Evolutionary conservation across 2,113 vertebrate genomes (phyloP).

Genomic region (Rhinichthys klamathensis): DNA sequence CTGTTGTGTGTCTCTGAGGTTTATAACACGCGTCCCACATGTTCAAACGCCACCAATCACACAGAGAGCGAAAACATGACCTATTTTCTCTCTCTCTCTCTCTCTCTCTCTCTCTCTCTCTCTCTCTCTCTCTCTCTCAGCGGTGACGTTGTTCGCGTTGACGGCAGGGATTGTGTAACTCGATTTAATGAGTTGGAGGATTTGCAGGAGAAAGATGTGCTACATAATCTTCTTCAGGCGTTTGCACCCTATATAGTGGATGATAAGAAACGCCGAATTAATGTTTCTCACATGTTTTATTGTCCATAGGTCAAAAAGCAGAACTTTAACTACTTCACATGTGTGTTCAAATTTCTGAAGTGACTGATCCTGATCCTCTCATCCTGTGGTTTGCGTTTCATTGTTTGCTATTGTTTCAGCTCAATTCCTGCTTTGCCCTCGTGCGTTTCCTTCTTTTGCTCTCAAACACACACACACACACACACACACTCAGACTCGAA

Average conservation of each 20-base stretch:
- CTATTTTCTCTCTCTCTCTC: background rate
- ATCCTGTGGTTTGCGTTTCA: slow-evolving; percentile 10
- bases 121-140: too few species aligned
- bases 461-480: background rate
- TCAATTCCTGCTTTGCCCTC: slow-evolving; percentile 26
- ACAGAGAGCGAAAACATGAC: slow-evolving; percentile 26
- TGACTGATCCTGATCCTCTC: background rate
- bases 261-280: background rate
- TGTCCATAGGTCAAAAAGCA: background rate
- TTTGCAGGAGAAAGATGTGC: background rate
- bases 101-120: too few species aligned
- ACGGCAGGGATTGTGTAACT: slow-evolving; percentile 1
- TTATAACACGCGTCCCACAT: slow-evolving; percentile 17
- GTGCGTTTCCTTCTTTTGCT: slow-evolving; percentile 42
- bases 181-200: background rate
- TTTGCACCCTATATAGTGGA: background rate
- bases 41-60: background rate
- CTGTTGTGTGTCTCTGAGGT: background rate
- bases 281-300: background rate
- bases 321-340: too few species aligned
- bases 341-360: background rate
- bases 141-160: background rate
- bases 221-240: background rate
- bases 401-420: slow-evolving; percentile 43
- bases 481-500: background rate